A percentile compares a stretch with the other conserved stretches of the same genome.
phyloP scores from a whole-genome alignment of 1,140 invertebrate genomes.

The Rhyacophila brunnea region DNA sequence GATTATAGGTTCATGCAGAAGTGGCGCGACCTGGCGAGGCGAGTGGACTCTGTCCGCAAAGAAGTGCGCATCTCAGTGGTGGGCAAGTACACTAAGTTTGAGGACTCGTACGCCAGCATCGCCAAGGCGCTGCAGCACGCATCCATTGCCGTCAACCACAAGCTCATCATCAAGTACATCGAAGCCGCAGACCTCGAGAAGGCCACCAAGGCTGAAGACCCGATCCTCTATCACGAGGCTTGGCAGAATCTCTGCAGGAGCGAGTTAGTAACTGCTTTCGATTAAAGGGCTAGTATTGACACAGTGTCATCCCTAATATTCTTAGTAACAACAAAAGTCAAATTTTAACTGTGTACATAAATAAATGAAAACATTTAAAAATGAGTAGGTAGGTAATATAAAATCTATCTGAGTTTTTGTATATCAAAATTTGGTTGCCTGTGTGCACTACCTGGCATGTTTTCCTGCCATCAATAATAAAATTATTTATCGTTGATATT shows the following conservation, averaged over 20 bases:
- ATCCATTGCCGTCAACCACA: conserved; percentile 77
- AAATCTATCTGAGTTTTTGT: too few species aligned
- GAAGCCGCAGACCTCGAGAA: conserved; percentile 88
- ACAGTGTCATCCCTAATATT: too few species aligned
- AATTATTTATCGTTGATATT: too few species aligned
- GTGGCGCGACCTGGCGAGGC: conserved; percentile 87
- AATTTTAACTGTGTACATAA: too few species aligned
- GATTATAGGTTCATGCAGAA: conserved; percentile 75
- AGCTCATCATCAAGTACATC: conserved; percentile 86
- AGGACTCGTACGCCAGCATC: conserved; percentile 96
- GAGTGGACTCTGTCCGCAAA: conserved; percentile 75
- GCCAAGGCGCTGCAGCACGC: conserved; percentile 94
- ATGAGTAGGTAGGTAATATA: too few species aligned
- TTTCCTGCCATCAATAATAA: too few species aligned
- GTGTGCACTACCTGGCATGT: too few species aligned
- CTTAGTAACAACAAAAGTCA: too few species aligned
- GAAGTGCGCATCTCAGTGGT: conserved; percentile 92
- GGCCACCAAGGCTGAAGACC: conserved; percentile 67
- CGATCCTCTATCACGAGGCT: conserved; percentile 87
- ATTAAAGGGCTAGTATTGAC: too few species aligned
- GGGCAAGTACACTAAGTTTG: conserved; percentile 97
- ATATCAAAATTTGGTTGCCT: too few species aligned
- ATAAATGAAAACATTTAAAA: too few species aligned
- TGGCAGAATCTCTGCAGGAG: conserved; percentile 89
- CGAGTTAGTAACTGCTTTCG: conserved; percentile 67